Conservation (phyloP, 2,113 vertebrate genomes). For the Erythrocercus mccallii region DNA sequence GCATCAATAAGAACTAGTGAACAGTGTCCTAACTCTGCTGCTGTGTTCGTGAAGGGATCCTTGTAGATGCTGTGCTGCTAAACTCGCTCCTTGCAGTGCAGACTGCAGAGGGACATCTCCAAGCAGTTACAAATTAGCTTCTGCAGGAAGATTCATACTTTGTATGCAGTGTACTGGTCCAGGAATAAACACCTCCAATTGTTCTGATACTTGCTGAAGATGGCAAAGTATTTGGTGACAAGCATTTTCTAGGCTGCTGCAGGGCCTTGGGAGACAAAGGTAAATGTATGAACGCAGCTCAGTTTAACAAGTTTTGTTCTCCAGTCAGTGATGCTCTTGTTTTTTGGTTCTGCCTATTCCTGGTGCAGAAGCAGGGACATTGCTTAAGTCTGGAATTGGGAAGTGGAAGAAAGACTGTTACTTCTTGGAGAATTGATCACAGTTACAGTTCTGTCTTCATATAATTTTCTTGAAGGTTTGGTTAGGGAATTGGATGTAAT, state of each 20-base stretch:
- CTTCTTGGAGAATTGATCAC: neutral
- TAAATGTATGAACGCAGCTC: neutral
- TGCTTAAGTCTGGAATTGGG: neutral
- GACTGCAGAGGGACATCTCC: neutral
- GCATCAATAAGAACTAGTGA: neutral
- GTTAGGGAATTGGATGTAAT: neutral
- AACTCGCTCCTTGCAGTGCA: neutral
- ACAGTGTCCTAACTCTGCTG: neutral
- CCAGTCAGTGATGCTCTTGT: neutral
- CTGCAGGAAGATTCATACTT: neutral
- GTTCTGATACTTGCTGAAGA: neutral
- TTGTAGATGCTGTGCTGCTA: neutral
- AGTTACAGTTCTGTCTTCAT: neutral
- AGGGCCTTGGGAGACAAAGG: neutral
- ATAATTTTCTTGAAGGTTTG: neutral
- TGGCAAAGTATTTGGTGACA: neutral
- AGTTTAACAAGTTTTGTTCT: neutral
- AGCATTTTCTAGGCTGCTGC: neutral
- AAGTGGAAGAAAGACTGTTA: neutral
- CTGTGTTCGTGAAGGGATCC: neutral
- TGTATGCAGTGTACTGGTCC: neutral
- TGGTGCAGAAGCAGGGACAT: neutral
- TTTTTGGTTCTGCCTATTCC: neutral
- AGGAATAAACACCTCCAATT: neutral
- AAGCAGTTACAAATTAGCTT: neutral